Conservation (phyloP, 2,113 vertebrate species). For the Junco hyemalis region DNA sequence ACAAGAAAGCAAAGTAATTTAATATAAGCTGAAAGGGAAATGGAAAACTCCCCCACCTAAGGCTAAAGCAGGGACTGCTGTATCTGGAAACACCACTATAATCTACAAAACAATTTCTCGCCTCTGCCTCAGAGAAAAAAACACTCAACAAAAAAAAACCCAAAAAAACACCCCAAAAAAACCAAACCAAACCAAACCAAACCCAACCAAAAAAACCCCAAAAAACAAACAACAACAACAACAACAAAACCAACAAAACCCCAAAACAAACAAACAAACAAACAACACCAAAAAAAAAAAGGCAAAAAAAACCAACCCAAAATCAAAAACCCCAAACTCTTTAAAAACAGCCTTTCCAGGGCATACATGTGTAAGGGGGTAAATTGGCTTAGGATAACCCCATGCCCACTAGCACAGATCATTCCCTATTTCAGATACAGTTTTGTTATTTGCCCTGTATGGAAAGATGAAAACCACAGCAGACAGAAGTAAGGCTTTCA, state of each 20-base stretch:
- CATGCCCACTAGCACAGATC: not conserved
- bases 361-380: not conserved
- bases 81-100: slow-evolving; percentile 1
- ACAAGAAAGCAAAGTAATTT: slow-evolving; percentile 43
- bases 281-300: no score
- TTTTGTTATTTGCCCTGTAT: not conserved
- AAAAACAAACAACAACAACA: no score
- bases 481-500: not conserved
- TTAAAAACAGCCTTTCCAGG: not conserved
- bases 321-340: not conserved
- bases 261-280: no score
- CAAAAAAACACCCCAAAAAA: no score
- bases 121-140: not conserved
- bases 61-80: not conserved
- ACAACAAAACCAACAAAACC: no score
- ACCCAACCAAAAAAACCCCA: no score
- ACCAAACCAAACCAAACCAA: no score
- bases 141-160: not conserved
- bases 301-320: no score
- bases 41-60: slow-evolving; percentile 5
- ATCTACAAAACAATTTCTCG: not conserved
- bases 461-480: not conserved
- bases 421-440: not conserved
- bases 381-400: not conserved
- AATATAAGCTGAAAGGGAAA: slow-evolving; percentile 40